Base-by-base conservation (phyloP, 2,888 invertebrate species). In the Alloplasta piceator region DNA sequence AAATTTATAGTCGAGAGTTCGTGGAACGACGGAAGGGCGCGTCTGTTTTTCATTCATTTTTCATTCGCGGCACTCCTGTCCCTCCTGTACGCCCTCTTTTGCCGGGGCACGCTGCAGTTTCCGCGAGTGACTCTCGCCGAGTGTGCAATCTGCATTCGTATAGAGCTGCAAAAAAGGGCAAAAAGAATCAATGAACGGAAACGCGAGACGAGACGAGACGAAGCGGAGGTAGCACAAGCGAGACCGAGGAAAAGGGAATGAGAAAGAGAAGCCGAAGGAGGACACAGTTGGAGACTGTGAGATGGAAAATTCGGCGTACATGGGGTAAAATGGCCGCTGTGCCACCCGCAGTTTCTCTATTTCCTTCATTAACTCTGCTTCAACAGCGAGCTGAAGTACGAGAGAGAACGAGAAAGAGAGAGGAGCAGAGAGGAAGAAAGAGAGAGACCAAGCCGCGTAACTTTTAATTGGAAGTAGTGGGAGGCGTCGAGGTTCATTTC, bases 401-500 rank as follows among this genome's bases (percentile, higher is more conserved):
- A 70, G 75, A 75, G 70, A 75, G 77, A 9, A 10, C 6, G 43
- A 6, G 43, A 43, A 10, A 43, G 43, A 10, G 52, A 14, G 80
- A 76, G 72, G 72, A 26, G 26, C 26, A 26, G 81, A 9, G 43
- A 43, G 43, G 7, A 4, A 43, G 43, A 43, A 4, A 10, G 52
- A 52, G 80, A 76, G 72, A 72, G 76, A 67, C 67, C 67, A 78
- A 78, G 82, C 78, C 82, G 89, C 87, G 89, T 89, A 91, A 91
- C 90, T 92, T 92, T 91, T 92, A 92, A 92, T 92, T 91, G 91
- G 90, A 90, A 90, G 89, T 90, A 89, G 90, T 88, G 89, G 89
- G 89, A 82, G 88, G 89, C 87, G 89, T 87, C 87, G 87, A 87
- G 88, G 87, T 89, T 90, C 91, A 91, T 91, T 91, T 91, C 89